Evolutionary conservation across 2,797 vertebrate species (phyloP).

Genomic region (Sebastiscus tertius): DNA sequence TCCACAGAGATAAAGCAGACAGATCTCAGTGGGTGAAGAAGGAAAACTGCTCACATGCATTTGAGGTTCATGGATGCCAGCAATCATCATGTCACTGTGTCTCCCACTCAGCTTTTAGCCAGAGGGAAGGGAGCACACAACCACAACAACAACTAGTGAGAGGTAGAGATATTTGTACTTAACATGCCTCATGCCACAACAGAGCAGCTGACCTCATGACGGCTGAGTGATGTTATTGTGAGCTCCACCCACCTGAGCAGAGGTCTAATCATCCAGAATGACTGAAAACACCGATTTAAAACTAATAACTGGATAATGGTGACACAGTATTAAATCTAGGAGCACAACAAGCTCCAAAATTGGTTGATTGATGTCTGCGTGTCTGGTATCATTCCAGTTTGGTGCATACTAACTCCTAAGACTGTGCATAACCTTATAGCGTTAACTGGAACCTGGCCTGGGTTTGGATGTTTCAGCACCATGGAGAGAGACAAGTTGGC

Average conservation of each 20-base stretch:
- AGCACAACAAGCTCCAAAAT: neutral
- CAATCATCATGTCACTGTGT: slow-evolving; percentile 60
- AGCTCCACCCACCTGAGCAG: neutral
- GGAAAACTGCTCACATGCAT: slow-evolving; percentile 44
- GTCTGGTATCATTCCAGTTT: neutral
- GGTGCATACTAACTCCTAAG: neutral
- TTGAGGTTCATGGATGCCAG: slow-evolving; percentile 52
- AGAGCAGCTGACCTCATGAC: slow-evolving; percentile 4
- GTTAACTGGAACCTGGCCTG: neutral
- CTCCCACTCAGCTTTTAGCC: slow-evolving; percentile 42
- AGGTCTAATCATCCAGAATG: neutral
- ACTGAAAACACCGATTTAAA: neutral
- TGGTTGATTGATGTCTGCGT: neutral
- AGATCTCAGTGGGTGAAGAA: slow-evolving; percentile 42
- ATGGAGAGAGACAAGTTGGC: neutral
- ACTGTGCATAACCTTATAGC: neutral
- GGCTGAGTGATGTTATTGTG: neutral
- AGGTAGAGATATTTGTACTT: slow-evolving; percentile 10
- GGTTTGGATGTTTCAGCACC: neutral
- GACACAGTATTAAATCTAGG: neutral
- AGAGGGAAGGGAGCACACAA: slow-evolving; percentile 24
- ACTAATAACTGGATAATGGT: neutral
- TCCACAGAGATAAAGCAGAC: slow-evolving; percentile 30
- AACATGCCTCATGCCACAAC: neutral
- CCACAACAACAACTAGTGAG: slow-evolving; percentile 8